Evolutionary conservation across 1,140 invertebrate species (phyloP).

Genomic region (Bombus ignitus): DNA sequence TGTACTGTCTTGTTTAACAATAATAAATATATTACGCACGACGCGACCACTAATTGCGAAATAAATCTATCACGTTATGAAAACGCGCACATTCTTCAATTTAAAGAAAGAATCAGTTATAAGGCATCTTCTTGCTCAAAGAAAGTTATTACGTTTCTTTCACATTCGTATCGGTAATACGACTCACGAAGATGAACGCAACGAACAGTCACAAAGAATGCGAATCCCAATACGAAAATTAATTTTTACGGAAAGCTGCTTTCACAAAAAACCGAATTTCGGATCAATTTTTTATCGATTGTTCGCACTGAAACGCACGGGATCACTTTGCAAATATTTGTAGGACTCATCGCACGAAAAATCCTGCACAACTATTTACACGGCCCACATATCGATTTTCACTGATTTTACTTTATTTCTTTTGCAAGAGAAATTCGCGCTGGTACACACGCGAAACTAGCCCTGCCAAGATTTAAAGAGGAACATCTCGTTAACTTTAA

Average conservation of each 20-base stretch:
- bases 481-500: constrained; percentile 1
- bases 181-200: not conserved
- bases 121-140: no score
- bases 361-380: constrained; percentile 14
- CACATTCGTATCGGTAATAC: no score
- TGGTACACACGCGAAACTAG: not conserved
- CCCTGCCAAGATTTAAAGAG: constrained; percentile 1
- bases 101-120: not conserved
- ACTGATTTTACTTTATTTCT: not conserved
- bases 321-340: not conserved
- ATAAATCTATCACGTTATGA: not conserved
- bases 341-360: not conserved
- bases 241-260: not conserved
- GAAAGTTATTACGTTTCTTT: no score
- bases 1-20: no score
- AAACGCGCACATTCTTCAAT: not conserved
- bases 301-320: not conserved
- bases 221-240: not conserved
- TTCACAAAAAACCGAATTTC: not conserved
- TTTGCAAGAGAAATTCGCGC: not conserved
- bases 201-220: not conserved
- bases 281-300: constrained; percentile 1
- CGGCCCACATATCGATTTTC: not conserved
- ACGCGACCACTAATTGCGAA: not conserved
- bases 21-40: no score